Base-by-base conservation (phyloP, 2,113 vertebrate species). In the Rhombomys opimus region DNA sequence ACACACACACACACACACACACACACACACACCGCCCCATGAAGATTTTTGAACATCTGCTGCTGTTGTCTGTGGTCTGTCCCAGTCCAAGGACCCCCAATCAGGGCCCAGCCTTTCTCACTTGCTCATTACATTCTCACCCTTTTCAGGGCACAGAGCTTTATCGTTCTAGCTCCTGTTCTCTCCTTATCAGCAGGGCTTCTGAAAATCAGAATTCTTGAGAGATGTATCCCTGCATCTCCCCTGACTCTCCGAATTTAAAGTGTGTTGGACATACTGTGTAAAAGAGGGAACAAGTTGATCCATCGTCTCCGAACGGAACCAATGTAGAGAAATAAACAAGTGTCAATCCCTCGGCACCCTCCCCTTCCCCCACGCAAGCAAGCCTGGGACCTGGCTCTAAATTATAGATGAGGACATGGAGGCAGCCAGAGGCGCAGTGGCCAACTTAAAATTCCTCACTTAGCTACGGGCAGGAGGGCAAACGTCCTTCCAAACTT, bases 141-240 rank as follows among this genome's bases (percentile, higher is more conserved):
- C 32, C 67, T 81, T 80, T 73, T 61, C 32, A 23, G 61, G 38
- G 23, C 7, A 22, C 11, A 41, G 1, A 85, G 75, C 63, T 52
- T 50, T 87, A 1, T 75, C 27, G 46, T 65, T 57, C 59, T 38
- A 38, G 41, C 84, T 27, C 67, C 61, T 8, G 10, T 80, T 23
- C 61, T 8, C 13, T 80, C 27, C 30, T 7, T 17, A 52, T 27
- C 70, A 14, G n/a, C 46, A 90, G 63, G 63, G 72, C 27, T 30
- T 35, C 27, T 4, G 30, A 91, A 94, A 85, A 46, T 90, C 92
- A 91, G 81, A 92, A 95, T 92, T 91, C 67, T 67, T 75, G 17
- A 38, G 90, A 59, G 57, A 76, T 67, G 52, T 38, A 38, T 68
- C 67, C 77, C 65, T 67, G 6, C 30, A 17, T 80, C 57, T 3